Conservation (phyloP, 2,797 vertebrate genomes). For the Pristis pectinata region DNA sequence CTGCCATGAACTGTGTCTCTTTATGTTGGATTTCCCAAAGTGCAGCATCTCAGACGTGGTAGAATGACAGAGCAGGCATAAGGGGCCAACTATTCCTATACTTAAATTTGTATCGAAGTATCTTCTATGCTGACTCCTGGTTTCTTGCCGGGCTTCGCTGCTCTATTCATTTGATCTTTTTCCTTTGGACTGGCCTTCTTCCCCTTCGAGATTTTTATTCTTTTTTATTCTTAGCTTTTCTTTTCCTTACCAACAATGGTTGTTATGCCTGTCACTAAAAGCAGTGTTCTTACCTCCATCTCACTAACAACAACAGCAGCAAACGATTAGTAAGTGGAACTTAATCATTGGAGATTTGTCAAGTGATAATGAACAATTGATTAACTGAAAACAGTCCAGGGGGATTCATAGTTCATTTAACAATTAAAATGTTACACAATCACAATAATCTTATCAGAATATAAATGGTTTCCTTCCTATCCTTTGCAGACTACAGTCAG, state of each 20-base stretch:
- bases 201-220: not conserved
- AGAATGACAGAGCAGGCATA: no score
- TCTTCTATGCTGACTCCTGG: no score
- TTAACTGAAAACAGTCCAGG: not conserved
- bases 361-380: conserved; percentile 18
- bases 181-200: not conserved
- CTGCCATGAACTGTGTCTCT: no score
- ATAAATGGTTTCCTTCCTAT: not conserved
- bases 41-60: no score
- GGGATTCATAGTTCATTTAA: not conserved
- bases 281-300: not conserved
- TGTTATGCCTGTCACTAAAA: not conserved
- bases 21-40: no score
- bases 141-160: no score
- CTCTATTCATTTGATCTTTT: no score
- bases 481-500: not conserved
- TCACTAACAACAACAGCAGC: not conserved
- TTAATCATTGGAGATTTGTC: not conserved
- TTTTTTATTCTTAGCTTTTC: not conserved
- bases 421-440: not conserved
- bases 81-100: no score
- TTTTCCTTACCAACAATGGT: not conserved
- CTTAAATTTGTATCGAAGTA: no score
- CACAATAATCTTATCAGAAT: not conserved
- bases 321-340: not conserved